Evolutionary conservation across 2,113 vertebrate genomes (phyloP).

Genomic region (Mirounga angustirostris): DNA sequence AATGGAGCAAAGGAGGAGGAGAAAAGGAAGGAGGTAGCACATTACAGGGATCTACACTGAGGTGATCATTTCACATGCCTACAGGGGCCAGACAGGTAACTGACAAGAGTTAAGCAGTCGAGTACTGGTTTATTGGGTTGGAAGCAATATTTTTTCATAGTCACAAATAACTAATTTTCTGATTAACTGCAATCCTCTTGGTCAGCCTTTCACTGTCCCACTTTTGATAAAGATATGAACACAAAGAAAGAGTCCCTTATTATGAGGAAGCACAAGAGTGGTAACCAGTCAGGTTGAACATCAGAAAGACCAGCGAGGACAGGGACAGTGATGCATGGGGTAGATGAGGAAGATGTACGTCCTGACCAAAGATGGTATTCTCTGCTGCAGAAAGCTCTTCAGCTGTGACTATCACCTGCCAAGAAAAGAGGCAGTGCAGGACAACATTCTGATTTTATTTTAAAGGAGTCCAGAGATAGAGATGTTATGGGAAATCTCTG

Average conservation of each 20-base stretch:
- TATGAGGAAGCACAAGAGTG: background rate
- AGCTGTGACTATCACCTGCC: too few relatives aligned
- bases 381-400: background rate
- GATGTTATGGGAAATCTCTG: background rate
- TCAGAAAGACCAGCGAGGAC: too few relatives aligned
- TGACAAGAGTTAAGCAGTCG: background rate
- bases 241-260: background rate
- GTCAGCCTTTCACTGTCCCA: background rate
- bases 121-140: background rate
- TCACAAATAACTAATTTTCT: background rate
- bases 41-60: background rate
- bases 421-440: background rate
- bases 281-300: background rate
- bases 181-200: background rate
- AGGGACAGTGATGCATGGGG: too few relatives aligned
- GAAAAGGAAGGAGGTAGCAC: background rate
- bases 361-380: background rate
- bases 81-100: background rate
- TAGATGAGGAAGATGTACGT: accelerated
- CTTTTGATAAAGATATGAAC: background rate
- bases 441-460: background rate
- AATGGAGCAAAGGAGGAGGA: background rate
- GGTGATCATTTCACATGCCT: background rate
- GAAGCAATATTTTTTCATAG: background rate
- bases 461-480: background rate